Evolutionary conservation across 1,140 invertebrate genomes (phyloP).

Genomic region (Hypothenemus hampei): DNA sequence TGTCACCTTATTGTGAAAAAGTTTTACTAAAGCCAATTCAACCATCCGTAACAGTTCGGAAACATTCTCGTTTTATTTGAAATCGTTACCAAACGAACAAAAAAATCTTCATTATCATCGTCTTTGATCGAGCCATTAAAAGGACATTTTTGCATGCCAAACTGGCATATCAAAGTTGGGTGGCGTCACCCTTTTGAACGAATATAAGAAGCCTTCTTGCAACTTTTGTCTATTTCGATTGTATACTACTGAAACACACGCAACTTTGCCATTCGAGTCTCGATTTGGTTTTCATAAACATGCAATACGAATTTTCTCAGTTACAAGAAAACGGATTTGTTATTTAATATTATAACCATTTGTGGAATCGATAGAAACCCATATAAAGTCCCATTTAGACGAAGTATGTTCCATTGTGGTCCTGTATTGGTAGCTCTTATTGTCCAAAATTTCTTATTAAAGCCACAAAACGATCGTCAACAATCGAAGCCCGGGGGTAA

Average conservation of each 20-base stretch:
- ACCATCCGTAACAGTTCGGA: too few species aligned
- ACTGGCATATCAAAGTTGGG: not conserved
- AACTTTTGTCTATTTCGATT: not conserved
- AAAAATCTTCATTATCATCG: too few species aligned
- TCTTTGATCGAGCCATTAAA: not conserved
- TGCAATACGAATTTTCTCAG: not conserved
- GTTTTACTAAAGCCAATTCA: too few species aligned
- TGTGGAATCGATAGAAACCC: too few species aligned
- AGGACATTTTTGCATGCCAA: not conserved
- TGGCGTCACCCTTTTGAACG: too few species aligned
- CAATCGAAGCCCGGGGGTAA: constrained; percentile 43
- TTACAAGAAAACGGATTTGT: too few species aligned
- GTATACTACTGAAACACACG: too few species aligned
- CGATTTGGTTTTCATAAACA: not conserved
- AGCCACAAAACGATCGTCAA: constrained; percentile 32
- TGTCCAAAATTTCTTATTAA: constrained; percentile 27
- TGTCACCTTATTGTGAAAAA: too few species aligned
- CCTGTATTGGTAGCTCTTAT: constrained; percentile 17
- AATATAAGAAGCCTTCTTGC: not conserved
- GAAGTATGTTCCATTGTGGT: constrained; percentile 1
- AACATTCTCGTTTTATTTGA: too few species aligned
- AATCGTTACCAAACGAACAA: too few species aligned
- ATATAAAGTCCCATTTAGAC: constrained; percentile 5
- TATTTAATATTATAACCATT: too few species aligned
- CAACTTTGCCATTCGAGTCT: too few species aligned